phyloP scores from a whole-genome alignment of 1,140 invertebrate genomes.

The Charaxes varanes region DNA sequence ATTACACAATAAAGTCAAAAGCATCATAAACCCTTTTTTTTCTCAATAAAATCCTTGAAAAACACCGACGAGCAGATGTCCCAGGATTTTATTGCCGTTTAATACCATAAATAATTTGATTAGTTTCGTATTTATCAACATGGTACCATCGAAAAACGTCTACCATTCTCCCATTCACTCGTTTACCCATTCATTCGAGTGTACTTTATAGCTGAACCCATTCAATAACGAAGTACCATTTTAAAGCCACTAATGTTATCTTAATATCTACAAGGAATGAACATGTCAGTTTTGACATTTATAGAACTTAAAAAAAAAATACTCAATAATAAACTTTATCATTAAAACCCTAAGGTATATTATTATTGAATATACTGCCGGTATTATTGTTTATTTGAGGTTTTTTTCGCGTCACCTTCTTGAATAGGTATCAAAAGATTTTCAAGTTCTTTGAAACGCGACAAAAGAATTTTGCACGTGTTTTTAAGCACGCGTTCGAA shows the following conservation, averaged over 20 bases:
- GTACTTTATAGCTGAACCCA: slow-evolving; percentile 30
- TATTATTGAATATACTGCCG: too few relatives aligned
- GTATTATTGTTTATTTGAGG: slow-evolving; percentile 44
- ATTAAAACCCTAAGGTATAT: slow-evolving; percentile 19
- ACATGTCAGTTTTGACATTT: slow-evolving; percentile 47
- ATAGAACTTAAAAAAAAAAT: slow-evolving; percentile 11
- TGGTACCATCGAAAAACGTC: slow-evolving; percentile 64
- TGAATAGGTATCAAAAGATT: slow-evolving; percentile 49
- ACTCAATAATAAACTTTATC: slow-evolving; percentile 22
- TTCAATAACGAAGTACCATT: slow-evolving; percentile 54
- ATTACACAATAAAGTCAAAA: slow-evolving; percentile 9
- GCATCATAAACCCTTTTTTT: slow-evolving; percentile 32
- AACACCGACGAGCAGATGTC: slow-evolving; percentile 45
- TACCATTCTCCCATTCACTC: slow-evolving; percentile 47
- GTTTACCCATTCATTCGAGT: slow-evolving; percentile 23
- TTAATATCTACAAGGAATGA: slow-evolving; percentile 54
- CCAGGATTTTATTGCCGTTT: slow-evolving; percentile 56
- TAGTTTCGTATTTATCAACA: slow-evolving; percentile 71
- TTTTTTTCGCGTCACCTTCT: slow-evolving; percentile 50
- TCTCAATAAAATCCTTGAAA: slow-evolving; percentile 22
- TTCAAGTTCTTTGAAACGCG: slow-evolving; percentile 34
- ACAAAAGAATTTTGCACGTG: slow-evolving; percentile 52
- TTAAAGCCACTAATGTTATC: slow-evolving; percentile 72
- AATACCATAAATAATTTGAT: slow-evolving; percentile 73
- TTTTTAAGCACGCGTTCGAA: slow-evolving; percentile 55